Base-by-base conservation (phyloP, 2,888 invertebrate genomes). In the Phrixothrix hirtus region DNA sequence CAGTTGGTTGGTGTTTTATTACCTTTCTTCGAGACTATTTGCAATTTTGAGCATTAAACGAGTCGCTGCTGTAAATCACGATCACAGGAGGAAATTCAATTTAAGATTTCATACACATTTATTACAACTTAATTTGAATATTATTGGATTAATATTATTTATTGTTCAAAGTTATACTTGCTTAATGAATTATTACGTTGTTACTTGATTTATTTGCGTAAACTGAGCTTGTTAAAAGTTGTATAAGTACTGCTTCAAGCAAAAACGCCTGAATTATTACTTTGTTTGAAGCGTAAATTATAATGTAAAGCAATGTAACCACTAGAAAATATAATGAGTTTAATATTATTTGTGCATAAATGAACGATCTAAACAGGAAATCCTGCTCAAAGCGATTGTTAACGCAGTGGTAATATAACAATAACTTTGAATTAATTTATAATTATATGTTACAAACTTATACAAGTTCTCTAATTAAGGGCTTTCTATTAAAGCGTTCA, bases 81-180 rank as follows among this genome's bases (percentile, higher is more conserved):
- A 38, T 38, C 27, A 25, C 30, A 45, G 39, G 38, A 34, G 21
- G 50, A 51, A 51, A 44, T 51, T 51, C 50, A 51, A 44, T 51
- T 59, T 56, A 32, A 37, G 52, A 53, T 54, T 59, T 49, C 39
- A 41, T 51, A 35, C 43, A 46, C 55, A 56, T 58, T 58, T 49
- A 58, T 60, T 60, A 54, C 48, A 44, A 54, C 48, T 26, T 51
- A 43, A 60, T 60, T 60, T 58, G 47, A 55, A 58, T 58, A 57
- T 42, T 57, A 50, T 57, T 55, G 52, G 55, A 44, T 51, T 45
- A 51, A 30, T 39, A 34, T 51, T 51, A 51, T 51, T 51, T 51
- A 51, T 51, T 45, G 13, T 37, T 2, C 15, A 11, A 3, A 27
- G 36, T 17, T 30, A 26, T 34, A 34, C 29, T 36, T 44, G 36